Evolutionary conservation across 92 coral and sea anemone genomes (phyloP).

Genomic region (Palythoa heliodiscus): DNA sequence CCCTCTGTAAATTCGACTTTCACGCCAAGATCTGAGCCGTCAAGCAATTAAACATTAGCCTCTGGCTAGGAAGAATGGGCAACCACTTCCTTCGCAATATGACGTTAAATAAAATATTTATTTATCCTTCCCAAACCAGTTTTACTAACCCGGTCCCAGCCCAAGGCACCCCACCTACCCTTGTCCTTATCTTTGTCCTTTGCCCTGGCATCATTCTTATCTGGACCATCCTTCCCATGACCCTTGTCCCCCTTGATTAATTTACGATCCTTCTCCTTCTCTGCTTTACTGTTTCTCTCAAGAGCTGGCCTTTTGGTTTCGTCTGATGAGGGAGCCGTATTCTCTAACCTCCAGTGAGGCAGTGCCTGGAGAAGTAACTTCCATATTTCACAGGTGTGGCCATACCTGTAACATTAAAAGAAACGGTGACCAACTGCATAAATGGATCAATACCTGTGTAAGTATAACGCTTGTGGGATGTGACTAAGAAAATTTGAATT

Average conservation of each 20-base stretch:
- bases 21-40: no score
- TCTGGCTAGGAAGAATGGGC: no score
- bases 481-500: no score
- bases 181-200: conserved; percentile 62
- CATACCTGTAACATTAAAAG: conserved; percentile 61
- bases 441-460: no score
- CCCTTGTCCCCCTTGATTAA: conserved; percentile 72
- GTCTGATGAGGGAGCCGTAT: conserved; percentile 86
- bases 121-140: no score
- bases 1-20: no score
- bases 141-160: no score
- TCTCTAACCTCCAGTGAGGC: conserved; percentile 95
- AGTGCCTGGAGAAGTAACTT: conserved; percentile 78
- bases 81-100: no score
- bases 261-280: conserved; percentile 80
- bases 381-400: conserved; percentile 90
- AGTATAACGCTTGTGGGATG: no score
- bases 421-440: not conserved
- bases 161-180: not conserved
- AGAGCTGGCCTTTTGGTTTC: conserved; percentile 52
- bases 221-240: conserved; percentile 53
- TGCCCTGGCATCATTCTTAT: conserved; percentile 50
- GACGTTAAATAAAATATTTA: no score
- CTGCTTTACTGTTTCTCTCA: conserved; percentile 59
- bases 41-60: no score